These are phyloP conservation scores for Echinops telfairi DNA, from an alignment of 2,113 vertebrate species.

Conservation along the genomic window DNA sequence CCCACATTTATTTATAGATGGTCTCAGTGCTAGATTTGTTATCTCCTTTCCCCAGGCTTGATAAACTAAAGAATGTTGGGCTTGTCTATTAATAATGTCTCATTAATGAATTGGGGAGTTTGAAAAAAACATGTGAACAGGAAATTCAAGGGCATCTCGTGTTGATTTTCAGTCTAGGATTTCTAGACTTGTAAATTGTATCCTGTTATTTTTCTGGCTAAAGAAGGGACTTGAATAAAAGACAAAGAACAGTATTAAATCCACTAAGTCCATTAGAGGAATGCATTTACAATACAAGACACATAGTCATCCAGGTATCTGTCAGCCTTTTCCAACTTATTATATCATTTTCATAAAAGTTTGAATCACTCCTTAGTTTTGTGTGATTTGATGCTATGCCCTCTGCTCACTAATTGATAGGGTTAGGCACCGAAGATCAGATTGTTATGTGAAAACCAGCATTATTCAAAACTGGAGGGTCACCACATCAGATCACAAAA, in stretches of 20 bases:
- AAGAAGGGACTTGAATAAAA: slow-evolving; percentile 66
- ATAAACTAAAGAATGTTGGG: slow-evolving; percentile 72
- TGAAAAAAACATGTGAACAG: slow-evolving; percentile 68
- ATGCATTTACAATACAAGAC: slow-evolving; percentile 67
- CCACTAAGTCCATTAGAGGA: slow-evolving; percentile 73
- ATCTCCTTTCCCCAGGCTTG: slow-evolving; percentile 75
- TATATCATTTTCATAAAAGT: slow-evolving; percentile 69
- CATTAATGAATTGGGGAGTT: slow-evolving; percentile 59
- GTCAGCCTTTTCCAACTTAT: slow-evolving; percentile 33
- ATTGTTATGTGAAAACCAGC: too few relatives aligned
- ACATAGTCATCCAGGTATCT: slow-evolving; percentile 46
- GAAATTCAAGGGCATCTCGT: slow-evolving; percentile 72
- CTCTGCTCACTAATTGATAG: too few relatives aligned
- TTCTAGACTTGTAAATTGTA: slow-evolving; percentile 58
- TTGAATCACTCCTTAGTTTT: slow-evolving; percentile 35
- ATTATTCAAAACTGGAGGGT: too few relatives aligned
- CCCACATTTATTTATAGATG: slow-evolving; percentile 65
- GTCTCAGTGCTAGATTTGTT: slow-evolving; percentile 65
- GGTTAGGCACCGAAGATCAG: too few relatives aligned
- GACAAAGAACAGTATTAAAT: slow-evolving; percentile 74
- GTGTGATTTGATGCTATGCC: neutral
- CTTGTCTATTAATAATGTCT: slow-evolving; percentile 64
- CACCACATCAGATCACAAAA: too few relatives aligned
- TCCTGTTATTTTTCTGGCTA: slow-evolving; percentile 63
- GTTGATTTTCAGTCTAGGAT: slow-evolving; percentile 75